Conservation (phyloP, 2,113 vertebrate species). For the Dicentrarchus labrax region DNA sequence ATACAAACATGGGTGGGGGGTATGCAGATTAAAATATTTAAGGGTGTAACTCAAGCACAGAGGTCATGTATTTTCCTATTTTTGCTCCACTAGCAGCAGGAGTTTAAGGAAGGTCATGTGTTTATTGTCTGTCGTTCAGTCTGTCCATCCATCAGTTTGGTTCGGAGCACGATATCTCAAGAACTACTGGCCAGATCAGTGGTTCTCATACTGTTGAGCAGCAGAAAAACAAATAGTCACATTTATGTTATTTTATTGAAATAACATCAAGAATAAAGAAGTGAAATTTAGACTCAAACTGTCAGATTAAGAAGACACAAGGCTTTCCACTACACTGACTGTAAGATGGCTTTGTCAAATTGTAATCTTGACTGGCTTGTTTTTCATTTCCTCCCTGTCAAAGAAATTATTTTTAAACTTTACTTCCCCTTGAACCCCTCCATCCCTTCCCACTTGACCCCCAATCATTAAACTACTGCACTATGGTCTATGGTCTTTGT, state of each 20-base stretch:
- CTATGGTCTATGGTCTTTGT: too few species aligned
- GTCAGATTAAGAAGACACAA: background rate
- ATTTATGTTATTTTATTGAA: background rate
- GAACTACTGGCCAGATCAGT: background rate
- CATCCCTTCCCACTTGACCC: too few species aligned
- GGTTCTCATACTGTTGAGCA: background rate
- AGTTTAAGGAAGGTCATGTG: background rate
- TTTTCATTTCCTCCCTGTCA: background rate
- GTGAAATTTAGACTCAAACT: too few species aligned
- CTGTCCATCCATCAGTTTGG: background rate
- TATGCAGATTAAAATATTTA: background rate
- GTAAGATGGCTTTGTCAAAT: background rate
- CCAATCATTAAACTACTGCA: too few species aligned
- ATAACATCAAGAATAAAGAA: background rate
- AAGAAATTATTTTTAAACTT: background rate
- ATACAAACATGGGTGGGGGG: background rate
- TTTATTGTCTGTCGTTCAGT: background rate
- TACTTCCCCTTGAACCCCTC: too few species aligned
- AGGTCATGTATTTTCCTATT: background rate
- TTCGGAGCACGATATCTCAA: too few species aligned
- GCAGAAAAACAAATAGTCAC: too few species aligned
- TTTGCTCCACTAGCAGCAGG: conserved; percentile 9
- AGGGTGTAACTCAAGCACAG: background rate
- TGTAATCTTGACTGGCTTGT: background rate
- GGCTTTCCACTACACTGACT: background rate